A percentile compares a stretch with the other conserved stretches of the same genome.
Evolutionary conservation across 2,113 vertebrate species (phyloP).

Genomic region (Corythornis cristatus): DNA sequence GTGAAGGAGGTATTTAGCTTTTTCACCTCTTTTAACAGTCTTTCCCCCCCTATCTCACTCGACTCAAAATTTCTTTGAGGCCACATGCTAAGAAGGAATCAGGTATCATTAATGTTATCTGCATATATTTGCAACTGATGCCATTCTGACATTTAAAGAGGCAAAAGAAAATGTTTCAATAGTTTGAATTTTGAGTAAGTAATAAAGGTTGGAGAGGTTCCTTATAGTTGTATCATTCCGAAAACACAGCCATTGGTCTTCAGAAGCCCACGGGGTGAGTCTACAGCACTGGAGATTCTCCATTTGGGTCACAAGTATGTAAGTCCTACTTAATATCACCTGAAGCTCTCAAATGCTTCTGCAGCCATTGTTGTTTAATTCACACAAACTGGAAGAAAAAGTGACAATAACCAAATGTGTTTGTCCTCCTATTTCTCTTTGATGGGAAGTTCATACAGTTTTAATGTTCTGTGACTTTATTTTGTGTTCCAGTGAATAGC

Average conservation of each 20-base stretch:
- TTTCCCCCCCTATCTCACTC: not conserved
- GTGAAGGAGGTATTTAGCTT: not conserved
- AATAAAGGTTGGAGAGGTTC: not conserved
- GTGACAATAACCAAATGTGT: not conserved
- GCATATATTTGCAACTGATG: not conserved
- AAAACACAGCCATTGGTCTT: not conserved
- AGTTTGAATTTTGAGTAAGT: not conserved
- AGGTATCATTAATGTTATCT: not conserved
- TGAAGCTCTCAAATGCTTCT: not conserved
- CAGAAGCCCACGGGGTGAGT: not conserved
- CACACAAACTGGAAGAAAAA: not conserved
- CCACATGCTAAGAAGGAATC: not conserved
- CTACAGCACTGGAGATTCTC: not conserved
- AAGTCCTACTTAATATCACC: not conserved
- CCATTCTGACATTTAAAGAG: not conserved
- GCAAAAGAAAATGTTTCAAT: not conserved
- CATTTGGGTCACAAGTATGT: not conserved
- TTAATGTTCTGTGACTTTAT: not conserved
- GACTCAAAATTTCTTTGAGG: not conserved
- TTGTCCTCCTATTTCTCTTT: not conserved
- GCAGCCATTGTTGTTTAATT: not conserved
- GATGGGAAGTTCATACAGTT: not conserved
- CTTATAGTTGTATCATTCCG: not conserved
- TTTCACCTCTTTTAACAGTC: not conserved
- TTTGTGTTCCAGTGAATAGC: not conserved